phyloP scores from a whole-genome alignment of 2,888 invertebrate genomes.

The Apodemia zela region DNA sequence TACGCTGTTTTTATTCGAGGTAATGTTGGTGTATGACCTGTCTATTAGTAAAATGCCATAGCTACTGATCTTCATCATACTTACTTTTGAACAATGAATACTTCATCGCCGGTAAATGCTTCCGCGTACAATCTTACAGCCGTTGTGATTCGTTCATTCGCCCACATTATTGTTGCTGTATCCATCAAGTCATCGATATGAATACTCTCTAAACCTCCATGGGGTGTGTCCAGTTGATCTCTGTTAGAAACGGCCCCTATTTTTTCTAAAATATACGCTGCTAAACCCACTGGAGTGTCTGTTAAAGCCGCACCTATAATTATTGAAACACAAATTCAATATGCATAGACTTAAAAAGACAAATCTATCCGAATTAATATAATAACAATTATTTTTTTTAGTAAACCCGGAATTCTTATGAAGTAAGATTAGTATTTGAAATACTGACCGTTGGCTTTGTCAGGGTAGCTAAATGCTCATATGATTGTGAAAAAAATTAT shows the following conservation, averaged over 20 bases:
- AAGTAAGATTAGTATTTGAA: too few species aligned
- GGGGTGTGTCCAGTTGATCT: slow-evolving; percentile 72
- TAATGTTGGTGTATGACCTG: too few species aligned
- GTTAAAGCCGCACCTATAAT: slow-evolving; percentile 84
- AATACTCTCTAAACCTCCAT: slow-evolving; percentile 84
- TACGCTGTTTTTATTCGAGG: too few species aligned
- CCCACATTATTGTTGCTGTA: slow-evolving; percentile 91
- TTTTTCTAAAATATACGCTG: slow-evolving; percentile 94
- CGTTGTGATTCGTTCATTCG: slow-evolving; percentile 87
- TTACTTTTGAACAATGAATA: slow-evolving; percentile 48
- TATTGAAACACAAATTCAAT: slow-evolving; percentile 24
- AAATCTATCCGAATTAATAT: too few species aligned
- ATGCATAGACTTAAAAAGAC: not conserved
- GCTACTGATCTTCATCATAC: slow-evolving; percentile 29
- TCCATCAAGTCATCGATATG: slow-evolving; percentile 87
- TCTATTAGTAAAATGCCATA: too few species aligned
- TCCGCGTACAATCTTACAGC: slow-evolving; percentile 89
- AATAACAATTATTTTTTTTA: too few species aligned
- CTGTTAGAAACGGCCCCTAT: slow-evolving; percentile 86
- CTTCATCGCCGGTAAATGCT: slow-evolving; percentile 49
- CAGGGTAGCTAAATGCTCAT: too few species aligned
- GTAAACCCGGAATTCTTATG: too few species aligned
- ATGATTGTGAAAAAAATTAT: too few species aligned
- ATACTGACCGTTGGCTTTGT: too few species aligned
- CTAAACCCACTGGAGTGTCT: slow-evolving; percentile 91